Evolutionary conservation across 2,797 vertebrate genomes (phyloP).

Genomic region (Malurus leucopterus): DNA sequence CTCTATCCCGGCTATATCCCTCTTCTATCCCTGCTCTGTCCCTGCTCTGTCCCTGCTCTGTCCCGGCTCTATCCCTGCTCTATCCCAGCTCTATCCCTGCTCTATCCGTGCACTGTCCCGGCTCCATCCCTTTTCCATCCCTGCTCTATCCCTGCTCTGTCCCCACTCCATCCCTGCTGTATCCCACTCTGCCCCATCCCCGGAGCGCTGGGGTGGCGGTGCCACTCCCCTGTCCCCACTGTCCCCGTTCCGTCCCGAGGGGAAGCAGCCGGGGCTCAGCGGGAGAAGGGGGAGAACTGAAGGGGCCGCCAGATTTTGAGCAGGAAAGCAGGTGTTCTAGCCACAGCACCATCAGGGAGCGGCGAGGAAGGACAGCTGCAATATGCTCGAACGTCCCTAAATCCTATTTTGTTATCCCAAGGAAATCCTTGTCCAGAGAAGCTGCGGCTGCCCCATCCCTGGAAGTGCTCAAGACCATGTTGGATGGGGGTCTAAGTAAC

Average conservation of each 20-base stretch:
- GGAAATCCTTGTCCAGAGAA: not conserved
- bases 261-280: not conserved
- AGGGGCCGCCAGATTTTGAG: fast-evolving
- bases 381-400: fast-evolving
- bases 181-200: no score
- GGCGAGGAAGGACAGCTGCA: not conserved
- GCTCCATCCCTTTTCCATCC: no score
- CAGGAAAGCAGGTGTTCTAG: fast-evolving
- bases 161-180: no score
- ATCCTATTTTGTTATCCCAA: fast-evolving
- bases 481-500: not conserved
- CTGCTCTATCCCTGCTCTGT: no score
- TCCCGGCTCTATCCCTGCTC: no score
- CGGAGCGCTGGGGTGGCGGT: no score
- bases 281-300: fast-evolving
- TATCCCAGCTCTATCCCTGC: no score
- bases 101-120: no score
- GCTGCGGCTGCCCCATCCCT: not conserved
- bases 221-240: no score
- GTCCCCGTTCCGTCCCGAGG: no score
- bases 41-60: no score
- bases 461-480: not conserved
- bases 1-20: not conserved
- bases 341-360: fast-evolving
- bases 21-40: no score